Base-by-base conservation (phyloP, 1,140 invertebrate species). In the Ips typographus region DNA sequence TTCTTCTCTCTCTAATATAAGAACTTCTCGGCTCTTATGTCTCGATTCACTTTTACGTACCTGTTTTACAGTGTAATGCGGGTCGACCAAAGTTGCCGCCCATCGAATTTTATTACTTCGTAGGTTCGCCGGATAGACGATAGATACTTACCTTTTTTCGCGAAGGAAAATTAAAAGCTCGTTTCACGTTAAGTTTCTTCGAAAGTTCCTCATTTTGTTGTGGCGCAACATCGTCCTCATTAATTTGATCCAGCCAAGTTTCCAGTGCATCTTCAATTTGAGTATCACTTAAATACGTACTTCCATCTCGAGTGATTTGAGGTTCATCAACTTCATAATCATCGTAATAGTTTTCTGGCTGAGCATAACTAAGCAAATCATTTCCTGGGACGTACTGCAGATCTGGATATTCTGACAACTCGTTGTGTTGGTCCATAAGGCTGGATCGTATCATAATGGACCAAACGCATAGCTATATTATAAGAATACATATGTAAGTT, bases 291-390 rank as follows among this genome's bases (percentile, higher is more conserved):
- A 49, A 22, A 22, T 49, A 49, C 44, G 22, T 8, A 49, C 6
- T 22, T 1, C 44, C 44, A 22, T 49, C 44, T 22, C 22, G 1
- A 22, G 2, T 22, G 22, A 22, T 1, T 49, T 49, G 44, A 49
- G 22, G 44, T 49, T 49, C 44, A 49, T 49, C 44, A 49, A 49
- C 44, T 49, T 49, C 44, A 49, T 49, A 6, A 49, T 49, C 7
- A 49, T 49, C 44, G 22, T 49, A 22, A 8, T 49, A 6, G 22
- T 6, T 8, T 49, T 49, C 44, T 49, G 7, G 44, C 22, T 49
- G 6, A 22, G 44, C 44, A 3, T 22, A 22, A 22, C 22, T 22
- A 22, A 22, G 22, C 22, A 22, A 22, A 22, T 22, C 22, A 22
- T 22, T 22, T 22, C 22, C 22, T 22, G 22, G 22, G 22, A 22